phyloP scores from a whole-genome alignment of 2,797 vertebrate species.

The Phrynocephalus vlangalii region DNA sequence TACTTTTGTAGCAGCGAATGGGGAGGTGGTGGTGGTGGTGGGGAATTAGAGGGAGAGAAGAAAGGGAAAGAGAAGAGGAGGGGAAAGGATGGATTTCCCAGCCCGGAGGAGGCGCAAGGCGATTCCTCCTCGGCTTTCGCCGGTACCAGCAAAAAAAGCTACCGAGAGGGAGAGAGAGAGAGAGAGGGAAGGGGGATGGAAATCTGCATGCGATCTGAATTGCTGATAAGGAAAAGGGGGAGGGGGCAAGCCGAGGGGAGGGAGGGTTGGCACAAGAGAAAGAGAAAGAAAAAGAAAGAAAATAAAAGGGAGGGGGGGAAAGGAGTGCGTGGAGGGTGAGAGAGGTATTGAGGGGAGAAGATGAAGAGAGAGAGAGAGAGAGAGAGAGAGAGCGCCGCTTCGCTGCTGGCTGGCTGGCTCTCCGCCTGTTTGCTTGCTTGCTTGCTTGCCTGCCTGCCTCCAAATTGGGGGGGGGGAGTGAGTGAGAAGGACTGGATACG shows the following conservation, averaged over 20 bases:
- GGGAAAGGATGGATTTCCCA: constrained; percentile 34
- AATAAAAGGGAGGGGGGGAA: too few species aligned
- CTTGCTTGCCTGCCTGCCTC: neutral
- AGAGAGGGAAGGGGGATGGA: neutral
- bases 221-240: constrained; percentile 81
- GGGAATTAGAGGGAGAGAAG: constrained; percentile 53
- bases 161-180: neutral
- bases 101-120: neutral
- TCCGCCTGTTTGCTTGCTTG: neutral
- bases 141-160: constrained; percentile 49
- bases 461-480: neutral
- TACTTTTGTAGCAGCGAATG: constrained; percentile 59
- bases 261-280: neutral
- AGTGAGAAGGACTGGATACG: neutral
- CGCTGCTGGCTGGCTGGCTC: neutral
- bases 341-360: neutral
- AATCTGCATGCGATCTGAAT: constrained; percentile 90
- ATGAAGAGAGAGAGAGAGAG: neutral
- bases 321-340: neutral
- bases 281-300: neutral
- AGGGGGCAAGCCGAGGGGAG: constrained; percentile 1
- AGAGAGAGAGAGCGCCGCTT: neutral
- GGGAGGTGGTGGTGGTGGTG: too few species aligned
- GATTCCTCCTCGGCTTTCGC: constrained; percentile 9
- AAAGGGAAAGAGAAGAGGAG: constrained; percentile 49